A percentile compares a stretch with the other conserved stretches of the same genome.
Conservation (phyloP, 2,797 vertebrate genomes). For the Ceryle rudis region DNA sequence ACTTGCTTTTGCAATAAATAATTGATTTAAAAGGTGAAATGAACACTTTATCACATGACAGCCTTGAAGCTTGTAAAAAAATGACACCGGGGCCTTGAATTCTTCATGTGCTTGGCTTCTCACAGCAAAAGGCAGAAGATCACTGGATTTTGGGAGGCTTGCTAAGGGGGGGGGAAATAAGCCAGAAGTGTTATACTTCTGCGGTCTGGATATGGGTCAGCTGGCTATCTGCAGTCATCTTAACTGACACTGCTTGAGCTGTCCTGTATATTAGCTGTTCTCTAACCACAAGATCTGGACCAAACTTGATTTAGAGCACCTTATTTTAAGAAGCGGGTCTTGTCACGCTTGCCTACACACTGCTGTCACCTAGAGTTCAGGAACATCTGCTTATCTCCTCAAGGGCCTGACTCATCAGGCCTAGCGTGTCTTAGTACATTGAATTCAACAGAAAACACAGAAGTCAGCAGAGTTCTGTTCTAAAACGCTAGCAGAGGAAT, state of each 20-base stretch:
- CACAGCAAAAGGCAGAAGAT: neutral
- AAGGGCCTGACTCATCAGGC: neutral
- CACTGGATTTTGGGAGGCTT: neutral
- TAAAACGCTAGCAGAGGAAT: neutral
- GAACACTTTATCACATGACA: neutral
- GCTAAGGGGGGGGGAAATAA: neutral
- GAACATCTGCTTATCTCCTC: neutral
- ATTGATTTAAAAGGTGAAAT: neutral
- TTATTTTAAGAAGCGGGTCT: fast-evolving
- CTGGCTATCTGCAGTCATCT: neutral
- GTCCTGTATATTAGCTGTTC: neutral
- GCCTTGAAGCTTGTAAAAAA: neutral
- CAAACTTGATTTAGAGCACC: neutral
- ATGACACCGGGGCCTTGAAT: neutral
- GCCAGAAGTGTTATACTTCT: neutral
- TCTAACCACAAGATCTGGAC: neutral
- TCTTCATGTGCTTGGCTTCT: neutral
- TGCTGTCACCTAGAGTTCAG: conserved; percentile 15
- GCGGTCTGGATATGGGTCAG: neutral
- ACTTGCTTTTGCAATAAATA: neutral
- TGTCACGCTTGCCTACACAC: neutral
- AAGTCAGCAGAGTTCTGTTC: conserved; percentile 12
- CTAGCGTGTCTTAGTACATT: neutral
- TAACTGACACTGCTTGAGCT: neutral
- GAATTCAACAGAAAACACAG: neutral